These are phyloP conservation scores for Dioctria rufipes DNA, from an alignment of 2,888 invertebrate species.

Conservation along the genomic window DNA sequence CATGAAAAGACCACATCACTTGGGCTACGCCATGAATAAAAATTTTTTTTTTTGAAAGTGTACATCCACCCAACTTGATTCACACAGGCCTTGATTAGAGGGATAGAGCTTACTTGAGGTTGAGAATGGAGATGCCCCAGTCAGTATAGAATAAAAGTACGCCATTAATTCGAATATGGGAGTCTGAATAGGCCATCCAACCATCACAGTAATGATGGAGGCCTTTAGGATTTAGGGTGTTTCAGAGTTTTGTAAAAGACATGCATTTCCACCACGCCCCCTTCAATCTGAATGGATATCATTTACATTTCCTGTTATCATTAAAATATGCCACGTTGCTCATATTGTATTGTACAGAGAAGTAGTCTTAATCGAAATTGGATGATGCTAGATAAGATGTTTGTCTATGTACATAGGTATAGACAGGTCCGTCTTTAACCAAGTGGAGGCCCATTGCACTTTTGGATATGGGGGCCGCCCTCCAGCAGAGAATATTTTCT, in stretches of 20 bases:
- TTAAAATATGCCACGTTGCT: conserved; percentile 46
- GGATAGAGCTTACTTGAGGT: neutral
- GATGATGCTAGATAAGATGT: too few species aligned
- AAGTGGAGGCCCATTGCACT: too few species aligned
- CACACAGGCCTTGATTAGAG: conserved; percentile 47
- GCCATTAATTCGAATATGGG: conserved; percentile 39
- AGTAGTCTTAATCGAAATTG: too few species aligned
- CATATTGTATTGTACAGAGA: neutral
- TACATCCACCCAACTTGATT: conserved; percentile 48
- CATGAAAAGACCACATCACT: conserved; percentile 70
- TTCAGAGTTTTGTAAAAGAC: conserved; percentile 8
- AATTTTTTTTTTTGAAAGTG: conserved; percentile 56
- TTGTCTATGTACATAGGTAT: too few species aligned
- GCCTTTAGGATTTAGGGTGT: conserved; percentile 30
- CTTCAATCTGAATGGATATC: conserved; percentile 1
- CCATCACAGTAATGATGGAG: conserved; percentile 31
- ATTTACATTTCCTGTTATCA: conserved; percentile 36
- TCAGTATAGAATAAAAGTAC: conserved; percentile 5
- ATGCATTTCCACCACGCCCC: neutral
- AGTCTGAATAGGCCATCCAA: conserved; percentile 37
- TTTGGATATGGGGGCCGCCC: too few species aligned
- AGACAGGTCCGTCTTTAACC: too few species aligned
- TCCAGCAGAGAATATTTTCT: too few species aligned
- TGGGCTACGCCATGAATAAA: conserved; percentile 37
- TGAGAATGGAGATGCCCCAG: conserved; percentile 22